Conservation (phyloP, 2,113 vertebrate species). For the Megalops atlanticus region DNA sequence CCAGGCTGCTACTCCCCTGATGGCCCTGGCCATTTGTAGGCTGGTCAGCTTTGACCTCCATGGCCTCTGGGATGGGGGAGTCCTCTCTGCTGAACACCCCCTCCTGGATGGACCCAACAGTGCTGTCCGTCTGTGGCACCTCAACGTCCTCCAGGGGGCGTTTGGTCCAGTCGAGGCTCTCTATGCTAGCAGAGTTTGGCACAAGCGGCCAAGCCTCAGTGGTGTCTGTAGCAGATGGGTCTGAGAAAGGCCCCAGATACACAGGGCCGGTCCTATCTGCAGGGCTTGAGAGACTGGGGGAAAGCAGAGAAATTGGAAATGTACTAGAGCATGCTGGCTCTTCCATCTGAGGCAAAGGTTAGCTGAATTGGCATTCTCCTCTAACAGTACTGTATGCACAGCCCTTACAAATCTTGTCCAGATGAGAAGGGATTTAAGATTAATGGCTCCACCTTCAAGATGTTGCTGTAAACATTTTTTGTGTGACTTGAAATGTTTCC, state of each 20-base stretch:
- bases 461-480: too few relatives aligned
- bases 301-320: not conserved
- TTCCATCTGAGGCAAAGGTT: too few relatives aligned
- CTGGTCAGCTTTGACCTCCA: not conserved
- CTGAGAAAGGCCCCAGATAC: constrained; percentile 68
- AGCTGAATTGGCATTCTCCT: too few relatives aligned
- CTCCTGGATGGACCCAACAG: not conserved
- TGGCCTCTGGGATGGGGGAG: not conserved
- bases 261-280: constrained; percentile 66
- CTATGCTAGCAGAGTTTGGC: constrained; percentile 57
- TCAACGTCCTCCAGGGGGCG: constrained; percentile 42
- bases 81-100: not conserved
- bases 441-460: too few relatives aligned
- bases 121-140: constrained; percentile 36
- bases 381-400: too few relatives aligned
- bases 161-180: constrained; percentile 62
- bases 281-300: constrained; percentile 56
- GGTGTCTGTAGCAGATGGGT: constrained; percentile 61
- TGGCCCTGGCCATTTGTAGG: not conserved
- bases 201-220: constrained; percentile 76
- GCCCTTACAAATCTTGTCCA: too few relatives aligned
- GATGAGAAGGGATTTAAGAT: too few relatives aligned
- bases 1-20: not conserved
- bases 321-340: too few relatives aligned
- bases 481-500: too few relatives aligned